phyloP scores from a whole-genome alignment of 2,113 vertebrate species.

The Otocyon megalotis region DNA sequence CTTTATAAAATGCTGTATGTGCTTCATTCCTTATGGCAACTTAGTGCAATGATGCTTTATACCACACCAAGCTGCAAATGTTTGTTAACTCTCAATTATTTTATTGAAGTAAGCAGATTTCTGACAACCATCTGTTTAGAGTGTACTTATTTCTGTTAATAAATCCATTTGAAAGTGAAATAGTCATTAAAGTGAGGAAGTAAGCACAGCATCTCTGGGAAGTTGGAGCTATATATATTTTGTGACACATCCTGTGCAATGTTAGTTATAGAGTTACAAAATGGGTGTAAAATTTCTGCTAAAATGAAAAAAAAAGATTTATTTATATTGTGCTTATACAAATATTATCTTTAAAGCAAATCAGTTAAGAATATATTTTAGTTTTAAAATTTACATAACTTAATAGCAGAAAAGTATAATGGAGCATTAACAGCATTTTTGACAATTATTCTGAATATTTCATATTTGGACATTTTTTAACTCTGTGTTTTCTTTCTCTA shows the following conservation, averaged over 20 bases:
- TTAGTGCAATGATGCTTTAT: conserved; percentile 76
- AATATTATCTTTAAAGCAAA: conserved; percentile 35
- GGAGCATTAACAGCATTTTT: neutral
- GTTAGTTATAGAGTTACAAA: conserved; percentile 34
- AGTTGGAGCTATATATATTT: conserved; percentile 62
- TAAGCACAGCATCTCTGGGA: conserved; percentile 48
- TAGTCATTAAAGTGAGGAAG: conserved; percentile 79
- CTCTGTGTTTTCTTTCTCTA: neutral
- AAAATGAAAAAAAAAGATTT: neutral
- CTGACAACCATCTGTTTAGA: conserved; percentile 84
- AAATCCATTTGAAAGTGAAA: conserved; percentile 82
- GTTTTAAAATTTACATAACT: conserved; percentile 2
- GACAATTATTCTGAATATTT: neutral
- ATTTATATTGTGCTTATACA: neutral
- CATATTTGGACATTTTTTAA: neutral
- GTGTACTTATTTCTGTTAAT: conserved; percentile 77
- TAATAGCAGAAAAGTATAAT: conserved; percentile 19
- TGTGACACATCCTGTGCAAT: conserved; percentile 43
- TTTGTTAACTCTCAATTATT: conserved; percentile 68
- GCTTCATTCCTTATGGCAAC: conserved; percentile 68
- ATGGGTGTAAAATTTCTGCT: conserved; percentile 4
- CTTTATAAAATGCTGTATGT: conserved; percentile 67
- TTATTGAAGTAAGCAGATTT: conserved; percentile 83
- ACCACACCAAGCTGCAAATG: conserved; percentile 63
- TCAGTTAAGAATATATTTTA: conserved; percentile 3